Evolutionary conservation across 2,888 invertebrate species (phyloP).

Genomic region (Callinectes sapidus): DNA sequence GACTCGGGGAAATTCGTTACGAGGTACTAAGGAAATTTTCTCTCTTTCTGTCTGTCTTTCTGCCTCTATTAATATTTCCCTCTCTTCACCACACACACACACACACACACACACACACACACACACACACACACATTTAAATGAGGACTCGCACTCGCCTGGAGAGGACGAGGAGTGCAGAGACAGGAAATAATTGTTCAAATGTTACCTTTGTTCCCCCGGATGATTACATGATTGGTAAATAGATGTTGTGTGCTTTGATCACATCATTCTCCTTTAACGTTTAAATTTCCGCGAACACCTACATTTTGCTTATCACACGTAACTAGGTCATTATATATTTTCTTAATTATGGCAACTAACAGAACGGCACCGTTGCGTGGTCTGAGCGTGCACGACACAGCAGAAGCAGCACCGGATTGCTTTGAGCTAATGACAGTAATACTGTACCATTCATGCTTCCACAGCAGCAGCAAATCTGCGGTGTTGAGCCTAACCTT

Average conservation of each 20-base stretch:
- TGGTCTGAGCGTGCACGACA: background rate
- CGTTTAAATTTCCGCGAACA: background rate
- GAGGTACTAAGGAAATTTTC: too few species aligned
- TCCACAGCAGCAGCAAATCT: background rate
- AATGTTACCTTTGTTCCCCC: background rate
- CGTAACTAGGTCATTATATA: background rate
- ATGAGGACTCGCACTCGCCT: too few species aligned
- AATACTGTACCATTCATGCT: background rate
- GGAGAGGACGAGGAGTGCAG: too few species aligned
- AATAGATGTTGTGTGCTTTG: background rate
- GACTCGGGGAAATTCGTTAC: too few species aligned
- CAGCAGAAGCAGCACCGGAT: background rate
- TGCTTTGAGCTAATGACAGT: background rate
- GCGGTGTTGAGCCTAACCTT: background rate
- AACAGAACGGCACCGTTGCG: background rate
- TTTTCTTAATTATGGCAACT: background rate
- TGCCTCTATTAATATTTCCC: too few species aligned
- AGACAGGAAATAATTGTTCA: background rate
- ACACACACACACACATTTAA: too few species aligned
- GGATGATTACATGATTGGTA: background rate
- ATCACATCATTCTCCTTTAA: background rate
- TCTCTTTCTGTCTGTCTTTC: too few species aligned
- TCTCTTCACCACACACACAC: too few species aligned
- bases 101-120: too few species aligned
- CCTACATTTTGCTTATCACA: background rate